Percentiles rank a stretch among this genome's conserved stretches.
Conservation (phyloP, 64 coral and sea anemone species). For the Orbicella faveolata region DNA sequence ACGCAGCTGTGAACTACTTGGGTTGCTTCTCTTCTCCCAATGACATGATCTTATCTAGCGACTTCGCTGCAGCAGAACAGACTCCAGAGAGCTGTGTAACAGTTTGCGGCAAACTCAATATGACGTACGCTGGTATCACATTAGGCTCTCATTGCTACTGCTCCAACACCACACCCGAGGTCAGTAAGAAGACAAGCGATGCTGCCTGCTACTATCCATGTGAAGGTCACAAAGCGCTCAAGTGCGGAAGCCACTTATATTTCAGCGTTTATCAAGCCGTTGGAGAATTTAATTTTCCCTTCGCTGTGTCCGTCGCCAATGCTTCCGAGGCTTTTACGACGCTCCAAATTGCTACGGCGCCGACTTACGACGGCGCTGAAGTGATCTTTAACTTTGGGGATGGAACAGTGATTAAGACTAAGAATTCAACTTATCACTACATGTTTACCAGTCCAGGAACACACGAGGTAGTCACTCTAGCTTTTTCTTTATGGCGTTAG, state of each 20-base stretch:
- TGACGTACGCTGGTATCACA: constrained; percentile 34
- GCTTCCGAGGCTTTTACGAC: background rate
- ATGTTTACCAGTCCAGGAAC: background rate
- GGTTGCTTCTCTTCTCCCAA: constrained; percentile 22
- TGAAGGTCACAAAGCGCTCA: constrained; percentile 21
- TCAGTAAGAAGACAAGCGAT: background rate
- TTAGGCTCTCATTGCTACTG: constrained; percentile 29
- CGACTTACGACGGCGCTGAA: background rate
- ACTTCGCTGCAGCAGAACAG: constrained; percentile 2
- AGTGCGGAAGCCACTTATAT: constrained; percentile 27
- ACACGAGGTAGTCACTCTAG: background rate
- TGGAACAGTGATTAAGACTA: background rate
- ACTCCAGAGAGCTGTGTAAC: constrained; percentile 46
- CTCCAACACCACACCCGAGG: constrained; percentile 9
- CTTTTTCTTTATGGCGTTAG: too few relatives aligned
- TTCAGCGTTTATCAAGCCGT: constrained; percentile 34
- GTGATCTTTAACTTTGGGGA: constrained; percentile 18
- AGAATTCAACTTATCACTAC: background rate
- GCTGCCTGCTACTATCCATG: constrained; percentile 39
- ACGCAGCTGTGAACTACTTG: constrained; percentile 20
- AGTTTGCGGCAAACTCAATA: background rate
- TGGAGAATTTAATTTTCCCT: background rate
- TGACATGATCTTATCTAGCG: background rate
- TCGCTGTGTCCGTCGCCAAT: background rate
- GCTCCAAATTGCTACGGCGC: background rate